Base-by-base conservation (phyloP, 2,888 invertebrate species). In the Drosophila falleni region DNA sequence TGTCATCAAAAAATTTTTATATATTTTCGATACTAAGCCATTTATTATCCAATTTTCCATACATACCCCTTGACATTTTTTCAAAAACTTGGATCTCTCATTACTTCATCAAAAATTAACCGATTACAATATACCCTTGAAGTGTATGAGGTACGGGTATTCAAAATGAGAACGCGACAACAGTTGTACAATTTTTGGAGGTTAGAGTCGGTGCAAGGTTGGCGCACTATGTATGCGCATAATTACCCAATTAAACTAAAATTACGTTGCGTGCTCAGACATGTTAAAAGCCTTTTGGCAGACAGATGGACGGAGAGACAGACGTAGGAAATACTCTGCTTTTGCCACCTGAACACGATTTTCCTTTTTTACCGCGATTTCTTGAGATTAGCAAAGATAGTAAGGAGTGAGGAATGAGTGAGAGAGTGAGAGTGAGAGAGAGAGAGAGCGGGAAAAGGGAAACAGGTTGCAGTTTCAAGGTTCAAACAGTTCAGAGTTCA, bases 191-290 rank as follows among this genome's bases (percentile, higher is more conserved):
- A 16, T 39, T 54, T 54, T 54, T 42, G 54, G 16, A 33, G 53
- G 39, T 33, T 15, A n/a, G 41, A 37, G 51, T 23, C n/a, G 37
- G 41, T 29, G 41, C 2, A 26, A 35, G 46, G 46, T 49, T 59
- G 29, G 39, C 55, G 15, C 63, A 31, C 49, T 59, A 67, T 91
- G 91, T 89, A 88, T 90, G 89, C 91, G 90, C 91, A 90, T 91
- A 92, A 92, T 92, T 92, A 92, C 90, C 92, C 92, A 92, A 92
- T 92, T 92, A 92, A 92, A 92, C 90, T 90, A 87, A 92, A 92
- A 92, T 92, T 92, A 92, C 91, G 90, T 91, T 92, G 92, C 92
- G 92, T 92, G 92, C 92, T 91, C 92, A 92, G 92, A 92, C 92
- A 92, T 92, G 92, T 92, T 92, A 92, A 92, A 92, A 92, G 90